These are phyloP conservation scores for Drosophila tani DNA, from an alignment of 1,140 invertebrate species.

Conservation along the genomic window DNA sequence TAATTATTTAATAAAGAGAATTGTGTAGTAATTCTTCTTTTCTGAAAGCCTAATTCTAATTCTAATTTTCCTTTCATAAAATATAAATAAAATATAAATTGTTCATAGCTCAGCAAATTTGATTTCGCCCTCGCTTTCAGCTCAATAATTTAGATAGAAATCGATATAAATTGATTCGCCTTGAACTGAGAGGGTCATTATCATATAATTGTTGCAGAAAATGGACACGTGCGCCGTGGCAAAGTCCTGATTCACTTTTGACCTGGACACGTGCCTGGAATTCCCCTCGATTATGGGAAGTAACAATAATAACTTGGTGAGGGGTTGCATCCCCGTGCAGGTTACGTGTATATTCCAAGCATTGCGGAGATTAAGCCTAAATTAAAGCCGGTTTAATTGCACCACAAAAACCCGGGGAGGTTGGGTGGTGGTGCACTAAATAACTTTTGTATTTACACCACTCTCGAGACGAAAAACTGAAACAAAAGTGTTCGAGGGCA, in stretches of 20 bases:
- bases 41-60: not conserved
- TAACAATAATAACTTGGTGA: constrained; percentile 1
- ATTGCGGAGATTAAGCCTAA: constrained; percentile 46
- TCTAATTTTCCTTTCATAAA: no score
- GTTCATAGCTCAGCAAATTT: not conserved
- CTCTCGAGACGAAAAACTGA: constrained; percentile 27
- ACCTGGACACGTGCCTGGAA: constrained; percentile 61
- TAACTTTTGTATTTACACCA: constrained; percentile 32
- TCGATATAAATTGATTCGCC: constrained; percentile 44
- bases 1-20: no score
- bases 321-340: constrained; percentile 27
- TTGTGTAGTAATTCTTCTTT: not conserved
- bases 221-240: constrained; percentile 45
- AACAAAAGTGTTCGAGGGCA: constrained; percentile 32
- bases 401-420: constrained; percentile 20
- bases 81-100: not conserved
- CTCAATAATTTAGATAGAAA: constrained; percentile 30
- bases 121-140: not conserved
- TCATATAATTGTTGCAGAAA: constrained; percentile 64
- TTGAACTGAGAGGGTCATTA: constrained; percentile 36
- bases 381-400: constrained; percentile 51
- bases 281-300: constrained; percentile 42
- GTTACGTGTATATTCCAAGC: constrained; percentile 18
- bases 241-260: constrained; percentile 56
- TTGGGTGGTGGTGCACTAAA: constrained; percentile 44